Evolutionary conservation across 64 coral and sea anemone genomes (phyloP), one percentile per base, ranked within the genome.

Genomic region (Porites lutea): DNA sequence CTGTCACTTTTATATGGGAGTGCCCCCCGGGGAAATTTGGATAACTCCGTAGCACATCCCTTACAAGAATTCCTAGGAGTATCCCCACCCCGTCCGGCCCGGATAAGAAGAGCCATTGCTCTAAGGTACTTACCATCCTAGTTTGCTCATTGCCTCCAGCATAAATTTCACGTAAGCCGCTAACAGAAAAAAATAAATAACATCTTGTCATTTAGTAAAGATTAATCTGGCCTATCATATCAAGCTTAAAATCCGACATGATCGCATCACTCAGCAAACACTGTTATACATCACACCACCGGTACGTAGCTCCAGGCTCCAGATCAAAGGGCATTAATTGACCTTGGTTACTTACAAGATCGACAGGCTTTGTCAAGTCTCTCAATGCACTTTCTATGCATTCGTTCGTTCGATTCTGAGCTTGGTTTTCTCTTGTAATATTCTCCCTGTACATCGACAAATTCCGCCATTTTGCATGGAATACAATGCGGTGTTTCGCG

Each of bases 91-190:
- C 27, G 27, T 37, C 27, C 27, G 27, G 27, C 27, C 27, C 27
- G 27, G 27, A 37, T 37, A 37, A 37, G 27, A 16, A 60, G 59
- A 2, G 8, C 8, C 3, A 55, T 0, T 27, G 44, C 64, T 89
- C 23, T 6, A 58, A 71, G 10, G 22, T 52, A 79, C 89, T 71
- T 75, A 95, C 94, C 94, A 95, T 71, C 94, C 94, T 48, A 95
- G 60, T 13, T 88, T 95, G 37, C 87, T 88, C 94, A 95, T 95
- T 1, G 94, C 89, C 11, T 95, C 57, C 18, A 95, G 55, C 94
- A 95, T 95, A 49, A 95, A 95, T 44, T 66, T 91, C 9, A 95
- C 94, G 79, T 95, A 95, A 49, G 94, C 23, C 15, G 94, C 94
- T 95, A 22, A 91, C 19, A 69, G 72, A 89, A 53, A 5, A 79